These are phyloP conservation scores for Lagodon rhomboides DNA, from an alignment of 2,797 vertebrate genomes.

Conservation along the genomic window DNA sequence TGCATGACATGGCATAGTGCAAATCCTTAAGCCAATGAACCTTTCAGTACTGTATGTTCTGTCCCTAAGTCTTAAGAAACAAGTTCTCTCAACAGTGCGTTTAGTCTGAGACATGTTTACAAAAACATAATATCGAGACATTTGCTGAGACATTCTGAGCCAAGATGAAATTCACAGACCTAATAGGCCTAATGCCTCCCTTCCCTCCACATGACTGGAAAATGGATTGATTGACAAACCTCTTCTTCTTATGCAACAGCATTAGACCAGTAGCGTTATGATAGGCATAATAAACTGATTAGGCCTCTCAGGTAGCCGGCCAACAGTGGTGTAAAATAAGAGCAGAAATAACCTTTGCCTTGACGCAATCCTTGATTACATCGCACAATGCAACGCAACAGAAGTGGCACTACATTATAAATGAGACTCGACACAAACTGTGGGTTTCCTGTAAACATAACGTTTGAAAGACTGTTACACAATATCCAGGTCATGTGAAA, in stretches of 20 bases:
- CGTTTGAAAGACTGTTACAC: slow-evolving; percentile 25
- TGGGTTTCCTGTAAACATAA: slow-evolving; percentile 1
- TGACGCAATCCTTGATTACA: slow-evolving; percentile 33
- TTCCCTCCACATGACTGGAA: slow-evolving; percentile 24
- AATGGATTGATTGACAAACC: slow-evolving; percentile 37
- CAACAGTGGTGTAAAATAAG: slow-evolving; percentile 4
- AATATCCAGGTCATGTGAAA: slow-evolving; percentile 26
- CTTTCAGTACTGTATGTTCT: neutral
- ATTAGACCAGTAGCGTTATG: slow-evolving; percentile 29
- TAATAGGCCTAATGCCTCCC: slow-evolving; percentile 8
- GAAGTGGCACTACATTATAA: slow-evolving; percentile 20
- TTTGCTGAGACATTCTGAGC: slow-evolving; percentile 12
- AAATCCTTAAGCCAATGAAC: neutral
- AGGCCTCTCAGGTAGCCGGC: slow-evolving; percentile 24
- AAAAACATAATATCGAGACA: neutral
- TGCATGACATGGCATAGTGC: neutral
- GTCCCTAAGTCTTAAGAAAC: neutral
- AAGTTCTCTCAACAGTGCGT: neutral
- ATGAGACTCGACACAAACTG: slow-evolving; percentile 3
- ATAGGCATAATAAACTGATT: slow-evolving; percentile 30
- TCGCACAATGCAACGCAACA: neutral
- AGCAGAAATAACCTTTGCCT: slow-evolving; percentile 19
- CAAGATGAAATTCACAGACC: slow-evolving; percentile 21
- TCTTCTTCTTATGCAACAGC: slow-evolving; percentile 46
- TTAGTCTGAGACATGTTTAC: neutral